Conservation (phyloP, 2,797 vertebrate genomes). For the Sebastes reedi region DNA sequence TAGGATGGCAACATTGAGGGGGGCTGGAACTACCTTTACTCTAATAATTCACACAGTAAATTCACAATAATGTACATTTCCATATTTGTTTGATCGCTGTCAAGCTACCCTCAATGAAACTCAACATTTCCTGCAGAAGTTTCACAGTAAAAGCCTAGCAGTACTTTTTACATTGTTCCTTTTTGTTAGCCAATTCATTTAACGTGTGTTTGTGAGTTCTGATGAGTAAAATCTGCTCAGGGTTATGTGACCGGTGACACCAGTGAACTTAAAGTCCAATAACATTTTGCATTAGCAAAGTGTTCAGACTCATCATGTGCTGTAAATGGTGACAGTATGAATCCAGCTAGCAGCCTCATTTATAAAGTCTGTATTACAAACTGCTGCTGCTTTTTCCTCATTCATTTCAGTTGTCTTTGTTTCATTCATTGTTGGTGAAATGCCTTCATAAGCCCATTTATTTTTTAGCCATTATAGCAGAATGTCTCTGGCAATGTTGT, state of each 20-base stretch:
- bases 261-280: no score
- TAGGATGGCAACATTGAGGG: background rate
- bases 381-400: no score
- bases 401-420: background rate
- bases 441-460: no score
- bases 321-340: background rate
- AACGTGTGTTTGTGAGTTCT: background rate
- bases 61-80: background rate
- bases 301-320: background rate
- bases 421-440: background rate
- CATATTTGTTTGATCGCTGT: background rate
- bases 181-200: no score
- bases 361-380: background rate
- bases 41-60: background rate
- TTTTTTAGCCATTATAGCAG: no score
- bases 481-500: no score
- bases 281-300: background rate
- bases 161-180: no score
- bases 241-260: no score
- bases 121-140: background rate
- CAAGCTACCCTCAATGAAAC: background rate
- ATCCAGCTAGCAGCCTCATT: background rate
- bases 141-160: no score
- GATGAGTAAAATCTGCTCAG: no score
- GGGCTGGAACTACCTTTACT: background rate